A percentile compares a stretch with the other conserved stretches of the same genome.
phyloP scores from a whole-genome alignment of 2,113 vertebrate species.

The Ardeotis arabs region DNA sequence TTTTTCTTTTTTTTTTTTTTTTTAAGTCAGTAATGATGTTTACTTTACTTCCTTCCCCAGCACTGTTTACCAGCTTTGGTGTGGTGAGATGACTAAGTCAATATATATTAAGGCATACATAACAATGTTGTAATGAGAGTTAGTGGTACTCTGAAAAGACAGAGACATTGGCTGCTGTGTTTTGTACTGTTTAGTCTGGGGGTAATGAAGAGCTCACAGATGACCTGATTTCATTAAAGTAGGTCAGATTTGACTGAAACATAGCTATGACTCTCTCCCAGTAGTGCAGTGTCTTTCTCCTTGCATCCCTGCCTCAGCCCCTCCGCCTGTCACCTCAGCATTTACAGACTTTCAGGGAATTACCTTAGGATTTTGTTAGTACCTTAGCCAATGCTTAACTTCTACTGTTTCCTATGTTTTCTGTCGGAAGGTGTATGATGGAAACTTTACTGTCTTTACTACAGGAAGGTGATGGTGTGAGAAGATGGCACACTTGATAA shows the following conservation, averaged over 20 bases:
- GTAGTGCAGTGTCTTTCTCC: slow-evolving; percentile 41
- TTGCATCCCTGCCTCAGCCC: background rate
- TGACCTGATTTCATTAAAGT: slow-evolving; percentile 91
- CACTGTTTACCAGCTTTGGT: slow-evolving; percentile 75
- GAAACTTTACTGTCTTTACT: background rate
- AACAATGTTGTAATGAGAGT: slow-evolving; percentile 76
- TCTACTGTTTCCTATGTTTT: slow-evolving; percentile 28
- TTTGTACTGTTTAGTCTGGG: slow-evolving; percentile 88
- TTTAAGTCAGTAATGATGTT: slow-evolving; percentile 66
- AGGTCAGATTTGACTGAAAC: slow-evolving; percentile 81
- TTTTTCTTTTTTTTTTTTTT: slow-evolving; percentile 31
- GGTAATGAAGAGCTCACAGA: slow-evolving; percentile 93
- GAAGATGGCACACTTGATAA: background rate
- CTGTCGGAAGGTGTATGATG: background rate
- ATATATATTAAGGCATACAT: slow-evolving; percentile 75
- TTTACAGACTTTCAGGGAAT: slow-evolving; percentile 61
- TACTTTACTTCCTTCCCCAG: slow-evolving; percentile 64
- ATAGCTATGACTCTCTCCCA: slow-evolving; percentile 64
- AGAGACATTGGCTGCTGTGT: slow-evolving; percentile 73
- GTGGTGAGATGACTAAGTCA: slow-evolving; percentile 74
- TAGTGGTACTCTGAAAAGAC: slow-evolving; percentile 67
- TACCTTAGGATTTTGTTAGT: slow-evolving; percentile 46
- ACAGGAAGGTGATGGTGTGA: background rate
- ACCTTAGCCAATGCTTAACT: slow-evolving; percentile 9
- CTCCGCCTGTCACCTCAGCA: background rate